These are phyloP conservation scores for Esox lucius DNA, from an alignment of 2,797 vertebrate species.

Conservation along the genomic window DNA sequence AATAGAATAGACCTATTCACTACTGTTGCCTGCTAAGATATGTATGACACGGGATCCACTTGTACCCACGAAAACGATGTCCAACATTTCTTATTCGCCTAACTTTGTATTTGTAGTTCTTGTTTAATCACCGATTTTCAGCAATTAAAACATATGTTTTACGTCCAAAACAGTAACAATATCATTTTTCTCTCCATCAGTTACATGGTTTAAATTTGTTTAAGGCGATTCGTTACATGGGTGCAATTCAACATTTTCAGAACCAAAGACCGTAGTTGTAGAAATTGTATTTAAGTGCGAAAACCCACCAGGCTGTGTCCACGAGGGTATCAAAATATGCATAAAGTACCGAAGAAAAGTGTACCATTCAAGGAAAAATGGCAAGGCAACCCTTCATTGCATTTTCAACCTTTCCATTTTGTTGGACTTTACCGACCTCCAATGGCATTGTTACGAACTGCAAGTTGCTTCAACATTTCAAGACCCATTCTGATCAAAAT, in stretches of 20 bases:
- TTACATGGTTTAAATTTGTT: too few relatives aligned
- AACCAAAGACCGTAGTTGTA: not conserved
- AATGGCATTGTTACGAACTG: conserved; percentile 15
- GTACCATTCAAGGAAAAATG: not conserved
- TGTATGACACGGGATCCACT: not conserved
- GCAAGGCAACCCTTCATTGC: not conserved
- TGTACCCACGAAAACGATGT: not conserved
- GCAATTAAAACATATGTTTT: too few relatives aligned
- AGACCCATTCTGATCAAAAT: not conserved
- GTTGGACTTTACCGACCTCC: conserved; percentile 15
- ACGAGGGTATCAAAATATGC: not conserved
- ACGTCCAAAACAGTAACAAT: too few relatives aligned
- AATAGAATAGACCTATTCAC: conserved; percentile 22
- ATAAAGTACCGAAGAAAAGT: not conserved
- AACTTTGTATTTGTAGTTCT: too few relatives aligned
- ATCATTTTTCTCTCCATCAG: too few relatives aligned
- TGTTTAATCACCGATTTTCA: too few relatives aligned
- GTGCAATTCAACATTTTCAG: not conserved
- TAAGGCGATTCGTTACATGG: too few relatives aligned
- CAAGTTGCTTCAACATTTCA: not conserved
- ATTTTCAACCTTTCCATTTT: not conserved
- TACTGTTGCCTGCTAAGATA: not conserved
- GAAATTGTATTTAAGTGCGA: not conserved
- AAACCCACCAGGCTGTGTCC: not conserved
- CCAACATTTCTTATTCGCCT: too few relatives aligned